phyloP scores from a whole-genome alignment of 2,888 invertebrate genomes.

The Tipula lateralis region DNA sequence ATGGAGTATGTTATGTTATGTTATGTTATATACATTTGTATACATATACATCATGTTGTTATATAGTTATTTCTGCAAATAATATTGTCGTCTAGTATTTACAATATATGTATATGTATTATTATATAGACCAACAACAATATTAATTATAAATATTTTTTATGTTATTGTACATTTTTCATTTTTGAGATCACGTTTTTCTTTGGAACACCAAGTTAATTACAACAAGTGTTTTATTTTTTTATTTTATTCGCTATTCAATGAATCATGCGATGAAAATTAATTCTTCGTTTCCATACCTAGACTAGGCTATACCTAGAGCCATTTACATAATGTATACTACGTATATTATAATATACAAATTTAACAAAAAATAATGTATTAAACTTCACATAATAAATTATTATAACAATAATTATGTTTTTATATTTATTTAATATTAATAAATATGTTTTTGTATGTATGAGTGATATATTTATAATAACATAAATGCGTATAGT shows the following conservation, averaged over 20 bases:
- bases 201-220: neutral
- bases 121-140: neutral
- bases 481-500: neutral
- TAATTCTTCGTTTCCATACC: neutral
- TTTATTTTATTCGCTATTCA: neutral
- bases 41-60: neutral
- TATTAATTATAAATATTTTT: neutral
- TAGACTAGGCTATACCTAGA: no score
- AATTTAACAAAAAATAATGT: no score
- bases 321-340: neutral
- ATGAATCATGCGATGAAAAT: conserved; percentile 19
- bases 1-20: neutral
- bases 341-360: no score
- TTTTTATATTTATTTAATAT: neutral
- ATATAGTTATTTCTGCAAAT: neutral
- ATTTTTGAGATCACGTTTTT: conserved; percentile 11
- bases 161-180: neutral
- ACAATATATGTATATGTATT: neutral
- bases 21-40: neutral
- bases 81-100: neutral
- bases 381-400: neutral
- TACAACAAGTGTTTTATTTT: conserved; percentile 24
- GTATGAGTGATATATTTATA: neutral
- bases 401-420: neutral
- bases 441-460: neutral